Conservation (phyloP, 2,888 invertebrate genomes). For the Chrysolina americana region DNA sequence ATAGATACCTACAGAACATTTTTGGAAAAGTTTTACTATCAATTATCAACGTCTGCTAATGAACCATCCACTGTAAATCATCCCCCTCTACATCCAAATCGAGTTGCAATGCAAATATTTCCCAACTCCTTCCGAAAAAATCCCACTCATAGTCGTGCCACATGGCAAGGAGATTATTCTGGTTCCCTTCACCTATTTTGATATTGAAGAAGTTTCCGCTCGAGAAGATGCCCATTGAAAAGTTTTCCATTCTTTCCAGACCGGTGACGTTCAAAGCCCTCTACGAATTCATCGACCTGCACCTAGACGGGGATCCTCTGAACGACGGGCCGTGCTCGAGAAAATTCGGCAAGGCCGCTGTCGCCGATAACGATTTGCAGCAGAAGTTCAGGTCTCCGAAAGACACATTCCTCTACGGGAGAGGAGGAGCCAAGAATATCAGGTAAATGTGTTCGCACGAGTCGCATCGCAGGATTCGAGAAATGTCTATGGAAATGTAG, state of each 20-base stretch:
- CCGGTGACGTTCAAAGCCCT: conserved; percentile 88
- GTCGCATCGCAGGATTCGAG: neutral
- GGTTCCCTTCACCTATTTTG: no score
- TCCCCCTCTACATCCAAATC: no score
- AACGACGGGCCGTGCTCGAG: conserved; percentile 83
- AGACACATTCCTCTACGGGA: conserved; percentile 88
- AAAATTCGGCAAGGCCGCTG: conserved; percentile 74
- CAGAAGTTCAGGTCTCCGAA: conserved; percentile 84
- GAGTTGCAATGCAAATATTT: no score
- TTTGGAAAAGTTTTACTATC: no score
- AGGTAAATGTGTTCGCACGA: conserved; percentile 71
- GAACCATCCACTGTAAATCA: no score
- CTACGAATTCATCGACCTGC: conserved; percentile 91
- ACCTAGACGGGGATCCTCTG: conserved; percentile 87
- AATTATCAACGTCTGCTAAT: no score
- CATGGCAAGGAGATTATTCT: no score
- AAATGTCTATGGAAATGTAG: neutral
- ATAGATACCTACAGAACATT: no score
- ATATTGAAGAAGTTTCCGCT: neutral
- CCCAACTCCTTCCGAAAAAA: no score
- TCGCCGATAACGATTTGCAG: conserved; percentile 72
- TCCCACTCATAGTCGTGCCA: no score
- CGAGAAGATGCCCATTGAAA: neutral
- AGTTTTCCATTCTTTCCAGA: conserved; percentile 69
- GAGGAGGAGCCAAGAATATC: conserved; percentile 87